These are phyloP conservation scores for Mamestra configurata DNA, from an alignment of 1,140 invertebrate species.

Conservation along the genomic window DNA sequence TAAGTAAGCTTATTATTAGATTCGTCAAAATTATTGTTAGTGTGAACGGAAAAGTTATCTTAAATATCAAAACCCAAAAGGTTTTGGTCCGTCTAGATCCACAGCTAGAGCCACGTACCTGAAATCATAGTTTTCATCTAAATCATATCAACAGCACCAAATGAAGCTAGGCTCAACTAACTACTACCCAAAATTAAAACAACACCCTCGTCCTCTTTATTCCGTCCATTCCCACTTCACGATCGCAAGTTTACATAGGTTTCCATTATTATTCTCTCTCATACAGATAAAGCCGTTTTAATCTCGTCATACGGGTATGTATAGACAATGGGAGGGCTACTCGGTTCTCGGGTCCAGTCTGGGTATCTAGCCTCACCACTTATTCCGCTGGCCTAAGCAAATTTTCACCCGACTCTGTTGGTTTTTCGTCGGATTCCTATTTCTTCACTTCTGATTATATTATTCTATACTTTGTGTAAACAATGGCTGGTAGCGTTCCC, in stretches of 20 bases:
- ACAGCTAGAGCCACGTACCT: no score
- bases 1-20: not conserved
- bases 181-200: slow-evolving; percentile 2
- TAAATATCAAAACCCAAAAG: no score
- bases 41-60: not conserved
- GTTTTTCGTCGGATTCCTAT: slow-evolving; percentile 86
- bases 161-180: not conserved
- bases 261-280: slow-evolving; percentile 39
- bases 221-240: slow-evolving; percentile 11
- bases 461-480: slow-evolving; percentile 87
- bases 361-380: slow-evolving; percentile 77
- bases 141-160: not conserved
- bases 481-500: slow-evolving; percentile 71
- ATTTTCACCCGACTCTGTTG: slow-evolving; percentile 84
- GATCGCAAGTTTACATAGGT: slow-evolving; percentile 51
- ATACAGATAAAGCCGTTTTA: slow-evolving; percentile 50
- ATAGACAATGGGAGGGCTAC: slow-evolving; percentile 71
- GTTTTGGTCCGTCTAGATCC: no score
- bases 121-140: no score
- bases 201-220: not conserved
- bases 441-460: slow-evolving; percentile 88
- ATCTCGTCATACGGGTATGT: slow-evolving; percentile 55
- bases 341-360: slow-evolving; percentile 61
- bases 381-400: slow-evolving; percentile 87
- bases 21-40: not conserved